Percentiles rank a stretch among this genome's conserved stretches.
Conservation (phyloP, 2,113 vertebrate species). For the Pteropus alecto region DNA sequence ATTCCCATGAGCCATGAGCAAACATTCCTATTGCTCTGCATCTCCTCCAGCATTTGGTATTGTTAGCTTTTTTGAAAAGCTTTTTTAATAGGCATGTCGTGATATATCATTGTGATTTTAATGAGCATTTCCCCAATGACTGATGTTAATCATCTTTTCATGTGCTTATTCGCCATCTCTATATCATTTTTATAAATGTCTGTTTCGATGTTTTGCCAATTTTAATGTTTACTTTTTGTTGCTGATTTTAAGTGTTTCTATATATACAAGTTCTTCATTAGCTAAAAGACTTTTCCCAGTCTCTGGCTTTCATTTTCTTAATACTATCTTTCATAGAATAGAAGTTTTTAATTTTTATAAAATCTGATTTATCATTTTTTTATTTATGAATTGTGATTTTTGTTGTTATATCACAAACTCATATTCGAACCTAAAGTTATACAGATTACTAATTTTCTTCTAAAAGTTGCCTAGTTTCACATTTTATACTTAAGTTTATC, state of each 20-base stretch:
- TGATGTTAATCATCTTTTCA: background rate
- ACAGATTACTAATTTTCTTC: background rate
- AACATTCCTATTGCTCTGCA: background rate
- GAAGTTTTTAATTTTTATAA: background rate
- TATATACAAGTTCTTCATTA: background rate
- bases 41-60: background rate
- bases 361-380: background rate
- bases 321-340: background rate
- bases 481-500: background rate
- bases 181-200: background rate
- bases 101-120: background rate
- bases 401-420: background rate
- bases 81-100: background rate
- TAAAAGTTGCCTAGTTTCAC: background rate
- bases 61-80: background rate
- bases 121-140: background rate
- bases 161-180: background rate
- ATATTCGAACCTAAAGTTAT: background rate
- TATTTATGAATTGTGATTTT: background rate
- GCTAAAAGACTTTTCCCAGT: background rate
- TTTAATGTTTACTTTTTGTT: background rate
- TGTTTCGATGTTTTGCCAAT: background rate
- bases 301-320: background rate
- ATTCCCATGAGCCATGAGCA: background rate
- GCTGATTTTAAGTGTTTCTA: background rate